Percentiles rank a stretch among this genome's conserved stretches.
These are phyloP conservation scores for Scaeva pyrastri DNA, from an alignment of 2,888 invertebrate genomes.

Conservation along the genomic window DNA sequence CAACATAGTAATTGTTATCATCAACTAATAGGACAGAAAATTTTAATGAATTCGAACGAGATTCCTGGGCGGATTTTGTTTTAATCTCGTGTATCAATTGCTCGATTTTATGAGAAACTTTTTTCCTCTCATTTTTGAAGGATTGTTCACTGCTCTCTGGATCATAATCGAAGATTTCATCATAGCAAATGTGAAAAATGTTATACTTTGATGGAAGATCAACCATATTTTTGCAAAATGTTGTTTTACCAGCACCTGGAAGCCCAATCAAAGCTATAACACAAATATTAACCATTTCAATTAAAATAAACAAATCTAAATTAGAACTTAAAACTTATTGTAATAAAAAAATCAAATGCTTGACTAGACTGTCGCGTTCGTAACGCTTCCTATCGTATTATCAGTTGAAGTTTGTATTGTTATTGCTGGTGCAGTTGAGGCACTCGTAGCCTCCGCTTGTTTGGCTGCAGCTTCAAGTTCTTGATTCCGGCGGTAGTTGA, in stretches of 20 bases:
- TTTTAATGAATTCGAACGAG: slow-evolving; percentile 18
- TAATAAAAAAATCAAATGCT: slow-evolving; percentile 25
- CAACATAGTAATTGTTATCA: slow-evolving; percentile 82
- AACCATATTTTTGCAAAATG: slow-evolving; percentile 78
- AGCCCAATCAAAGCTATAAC: slow-evolving; percentile 80
- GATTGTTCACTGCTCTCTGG: slow-evolving; percentile 31
- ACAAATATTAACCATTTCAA: slow-evolving; percentile 79
- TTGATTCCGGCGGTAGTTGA: slow-evolving; percentile 81
- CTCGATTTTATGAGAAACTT: slow-evolving; percentile 76
- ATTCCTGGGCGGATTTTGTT: slow-evolving; percentile 37
- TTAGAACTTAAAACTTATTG: slow-evolving; percentile 48
- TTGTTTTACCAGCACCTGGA: slow-evolving; percentile 81
- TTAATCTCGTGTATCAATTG: slow-evolving; percentile 71
- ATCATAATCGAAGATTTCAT: slow-evolving; percentile 77
- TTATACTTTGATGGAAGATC: slow-evolving; percentile 72
- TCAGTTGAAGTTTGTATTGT: slow-evolving; percentile 56
- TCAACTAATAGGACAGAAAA: slow-evolving; percentile 80
- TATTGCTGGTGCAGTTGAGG: slow-evolving; percentile 29
- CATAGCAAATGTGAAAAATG: slow-evolving; percentile 80
- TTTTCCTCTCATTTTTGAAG: slow-evolving; percentile 77
- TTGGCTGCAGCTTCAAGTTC: slow-evolving; percentile 80
- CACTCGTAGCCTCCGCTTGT: slow-evolving; percentile 76
- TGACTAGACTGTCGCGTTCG: slow-evolving; percentile 26
- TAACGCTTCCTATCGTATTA: slow-evolving; percentile 9
- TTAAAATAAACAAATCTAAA: slow-evolving; percentile 3